Evolutionary conservation across 2,113 vertebrate genomes (phyloP), one percentile per base, ranked within the genome.

Genomic region (Corapipo altera): DNA sequence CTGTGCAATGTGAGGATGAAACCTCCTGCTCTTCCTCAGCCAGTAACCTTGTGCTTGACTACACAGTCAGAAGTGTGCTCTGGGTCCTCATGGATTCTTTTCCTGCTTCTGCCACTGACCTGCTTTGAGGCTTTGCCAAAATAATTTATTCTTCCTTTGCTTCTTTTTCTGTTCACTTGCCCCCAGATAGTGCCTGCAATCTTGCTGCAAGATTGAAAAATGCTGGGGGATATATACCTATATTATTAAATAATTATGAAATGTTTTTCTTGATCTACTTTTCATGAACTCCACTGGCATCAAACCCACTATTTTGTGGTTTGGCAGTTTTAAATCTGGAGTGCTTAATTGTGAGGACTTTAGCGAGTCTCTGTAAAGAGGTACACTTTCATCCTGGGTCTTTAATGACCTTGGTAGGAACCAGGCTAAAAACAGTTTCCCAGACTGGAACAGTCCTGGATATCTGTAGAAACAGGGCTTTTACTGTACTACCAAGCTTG

Each of bases 61-160:
- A 8, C 0, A 1, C 2, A 6, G 2, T 28, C 8, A 6, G 13
- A 75, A 37, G 8, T 30, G n/a, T 76, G 49, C n/a, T 11, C 52
- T 35, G 11, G 5, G 12, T 65, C 19, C 55, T 32, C 74, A 26
- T 37, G 19, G 20, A 12, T 81, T 74, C 18, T 57, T 17, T 39
- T 54, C 8, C 22, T 66, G 39, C 49, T 55, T 89, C 64, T 55
- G 28, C 10, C 30, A 32, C 22, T 18, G 37, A 33, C 19, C 28
- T 43, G 17, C 19, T 52, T 5, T 72, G 33, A 66, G 21, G 21
- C 33, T 72, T 76, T 65, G 21, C 32, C 32, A 27, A 39, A 43
- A 61, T 4, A 15, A 21, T n/a, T 61, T 32, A 11, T 55, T 66
- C 5, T 62, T 18, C 26, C 24, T 58, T 69, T 84, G 12, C 32